A percentile compares a stretch with the other conserved stretches of the same genome.
Evolutionary conservation across 2,797 vertebrate genomes (phyloP).

Genomic region (Enteromius radiatus): DNA sequence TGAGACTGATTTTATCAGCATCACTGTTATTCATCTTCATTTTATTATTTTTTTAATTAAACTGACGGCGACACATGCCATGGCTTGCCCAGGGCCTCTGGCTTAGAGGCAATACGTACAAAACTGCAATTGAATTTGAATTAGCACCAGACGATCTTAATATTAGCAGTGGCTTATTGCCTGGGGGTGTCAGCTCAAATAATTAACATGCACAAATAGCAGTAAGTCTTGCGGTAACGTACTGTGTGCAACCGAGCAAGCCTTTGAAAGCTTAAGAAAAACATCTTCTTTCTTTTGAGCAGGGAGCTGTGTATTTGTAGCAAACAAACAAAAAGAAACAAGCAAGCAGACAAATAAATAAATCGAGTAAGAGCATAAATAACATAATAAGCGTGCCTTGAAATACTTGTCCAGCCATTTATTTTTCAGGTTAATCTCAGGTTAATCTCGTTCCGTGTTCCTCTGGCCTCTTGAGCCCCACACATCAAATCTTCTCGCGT

Average conservation of each 20-base stretch:
- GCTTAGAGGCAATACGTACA: neutral
- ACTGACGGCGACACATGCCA: neutral
- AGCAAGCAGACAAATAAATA: conserved; percentile 11
- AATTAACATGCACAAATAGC: conserved; percentile 43
- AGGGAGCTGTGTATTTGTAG: neutral
- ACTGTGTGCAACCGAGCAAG: neutral
- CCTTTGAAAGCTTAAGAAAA: neutral
- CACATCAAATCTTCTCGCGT: conserved; percentile 44
- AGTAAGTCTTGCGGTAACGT: neutral
- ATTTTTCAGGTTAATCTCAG: conserved; percentile 33
- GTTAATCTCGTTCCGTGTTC: conserved; percentile 48
- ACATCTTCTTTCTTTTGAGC: neutral
- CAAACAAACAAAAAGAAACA: neutral
- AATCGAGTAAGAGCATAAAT: neutral
- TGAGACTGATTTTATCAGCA: neutral
- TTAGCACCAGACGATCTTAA: conserved; percentile 10
- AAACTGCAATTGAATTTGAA: conserved; percentile 42
- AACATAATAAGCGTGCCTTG: neutral
- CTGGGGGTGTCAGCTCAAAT: conserved; percentile 22
- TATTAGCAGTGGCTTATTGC: conserved; percentile 25
- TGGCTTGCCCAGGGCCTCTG: neutral
- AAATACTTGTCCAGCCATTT: conserved; percentile 43
- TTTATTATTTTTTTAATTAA: neutral
- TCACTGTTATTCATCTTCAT: neutral
- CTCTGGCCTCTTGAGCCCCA: conserved; percentile 51